phyloP scores from a whole-genome alignment of 2,113 vertebrate genomes.

The Ceyx cyanopectus region DNA sequence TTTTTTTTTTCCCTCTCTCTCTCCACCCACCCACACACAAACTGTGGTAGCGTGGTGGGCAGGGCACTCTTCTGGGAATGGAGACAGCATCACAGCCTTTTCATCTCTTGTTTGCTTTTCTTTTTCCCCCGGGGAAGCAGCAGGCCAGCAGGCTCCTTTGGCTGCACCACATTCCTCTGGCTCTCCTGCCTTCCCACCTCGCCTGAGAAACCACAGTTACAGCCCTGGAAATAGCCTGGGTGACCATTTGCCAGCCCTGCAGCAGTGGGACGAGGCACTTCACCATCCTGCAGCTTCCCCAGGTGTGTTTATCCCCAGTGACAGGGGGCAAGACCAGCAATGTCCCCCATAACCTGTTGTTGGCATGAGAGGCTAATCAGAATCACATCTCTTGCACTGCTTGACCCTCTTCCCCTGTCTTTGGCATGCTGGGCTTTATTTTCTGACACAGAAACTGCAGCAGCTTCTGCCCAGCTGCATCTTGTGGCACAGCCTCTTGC shows the following conservation, averaged over 20 bases:
- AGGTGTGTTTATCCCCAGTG: not conserved
- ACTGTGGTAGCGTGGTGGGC: slow-evolving; percentile 39
- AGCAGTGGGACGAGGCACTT: not conserved
- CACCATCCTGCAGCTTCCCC: not conserved
- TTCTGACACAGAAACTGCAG: not conserved
- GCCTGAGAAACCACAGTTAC: not conserved
- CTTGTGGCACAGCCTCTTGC: accelerated
- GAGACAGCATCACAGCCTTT: slow-evolving; percentile 23
- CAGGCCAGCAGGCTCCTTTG: not conserved
- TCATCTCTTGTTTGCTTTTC: slow-evolving; percentile 49
- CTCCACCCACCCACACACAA: not conserved
- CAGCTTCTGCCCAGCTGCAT: not conserved
- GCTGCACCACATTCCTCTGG: not conserved
- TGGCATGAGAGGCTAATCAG: not conserved
- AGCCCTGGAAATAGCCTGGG: not conserved
- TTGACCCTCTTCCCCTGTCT: not conserved
- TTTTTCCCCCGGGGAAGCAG: slow-evolving; percentile 5
- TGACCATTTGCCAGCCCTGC: not conserved
- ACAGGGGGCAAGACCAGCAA: accelerated
- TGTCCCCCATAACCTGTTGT: not conserved
- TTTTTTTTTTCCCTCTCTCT: not conserved
- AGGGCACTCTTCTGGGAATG: slow-evolving; percentile 42
- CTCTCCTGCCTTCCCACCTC: not conserved
- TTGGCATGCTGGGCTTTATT: not conserved
- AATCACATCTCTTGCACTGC: not conserved